These are phyloP conservation scores for Spermophilus dauricus DNA, from an alignment of 2,113 vertebrate genomes.

Conservation along the genomic window DNA sequence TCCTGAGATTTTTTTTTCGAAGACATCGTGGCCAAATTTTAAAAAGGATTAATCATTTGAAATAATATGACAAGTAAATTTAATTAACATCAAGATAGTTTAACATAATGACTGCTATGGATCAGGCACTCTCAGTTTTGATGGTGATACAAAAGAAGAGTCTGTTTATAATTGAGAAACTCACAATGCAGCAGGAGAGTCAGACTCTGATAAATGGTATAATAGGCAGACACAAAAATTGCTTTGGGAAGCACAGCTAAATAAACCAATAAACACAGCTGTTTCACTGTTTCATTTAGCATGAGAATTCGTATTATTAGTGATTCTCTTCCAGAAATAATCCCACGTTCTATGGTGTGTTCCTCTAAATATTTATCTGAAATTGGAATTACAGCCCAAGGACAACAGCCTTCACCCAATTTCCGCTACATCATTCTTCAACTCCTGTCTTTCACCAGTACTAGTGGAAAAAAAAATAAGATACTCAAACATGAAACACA, in stretches of 20 bases:
- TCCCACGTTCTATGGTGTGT: background rate
- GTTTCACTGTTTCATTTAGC: background rate
- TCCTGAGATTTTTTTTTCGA: background rate
- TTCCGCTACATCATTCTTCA: background rate
- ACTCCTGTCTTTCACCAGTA: background rate
- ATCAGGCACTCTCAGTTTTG: background rate
- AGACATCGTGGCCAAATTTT: background rate
- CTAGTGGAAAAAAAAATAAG: background rate
- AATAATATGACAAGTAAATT: background rate
- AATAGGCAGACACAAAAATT: background rate
- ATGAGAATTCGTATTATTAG: background rate
- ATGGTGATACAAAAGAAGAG: background rate
- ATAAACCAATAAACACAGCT: background rate
- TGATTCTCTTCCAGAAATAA: slow-evolving; percentile 44
- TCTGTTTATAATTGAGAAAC: background rate
- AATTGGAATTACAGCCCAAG: background rate
- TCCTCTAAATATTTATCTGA: slow-evolving; percentile 45
- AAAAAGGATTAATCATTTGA: background rate
- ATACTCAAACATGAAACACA: background rate
- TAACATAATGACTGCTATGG: background rate
- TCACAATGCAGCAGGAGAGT: background rate
- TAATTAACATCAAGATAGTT: background rate
- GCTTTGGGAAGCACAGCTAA: background rate
- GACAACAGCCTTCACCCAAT: background rate
- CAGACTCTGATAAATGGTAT: background rate